Conservation (phyloP, 2,888 invertebrate genomes). For the Monochamus alternatus region DNA sequence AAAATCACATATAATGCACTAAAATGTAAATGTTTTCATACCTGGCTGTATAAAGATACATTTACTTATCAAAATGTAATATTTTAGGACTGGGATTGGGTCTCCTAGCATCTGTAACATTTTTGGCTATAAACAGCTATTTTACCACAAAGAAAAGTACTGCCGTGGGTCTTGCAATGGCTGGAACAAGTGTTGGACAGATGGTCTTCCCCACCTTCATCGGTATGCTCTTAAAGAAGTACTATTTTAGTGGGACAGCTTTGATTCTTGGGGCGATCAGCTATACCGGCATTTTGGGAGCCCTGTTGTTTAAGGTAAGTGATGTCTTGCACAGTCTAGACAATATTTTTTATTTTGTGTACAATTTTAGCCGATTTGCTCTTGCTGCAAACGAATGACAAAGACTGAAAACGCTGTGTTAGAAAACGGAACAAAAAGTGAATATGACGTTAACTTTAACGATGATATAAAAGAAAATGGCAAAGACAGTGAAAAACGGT, state of each 20-base stretch:
- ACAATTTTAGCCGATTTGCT: slow-evolving; percentile 17
- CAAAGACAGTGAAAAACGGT: background rate
- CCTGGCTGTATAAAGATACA: too few species aligned
- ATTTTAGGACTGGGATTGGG: slow-evolving; percentile 79
- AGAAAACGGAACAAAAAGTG: slow-evolving; percentile 22
- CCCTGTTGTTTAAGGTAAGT: slow-evolving; percentile 73
- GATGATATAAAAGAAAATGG: slow-evolving; percentile 15
- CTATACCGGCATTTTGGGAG: slow-evolving; percentile 74
- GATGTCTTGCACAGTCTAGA: slow-evolving; percentile 13
- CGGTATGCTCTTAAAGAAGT: slow-evolving; percentile 77
- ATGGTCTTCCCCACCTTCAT: slow-evolving; percentile 83
- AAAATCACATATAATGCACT: too few species aligned
- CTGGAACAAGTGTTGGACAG: slow-evolving; percentile 84
- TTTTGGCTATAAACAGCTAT: slow-evolving; percentile 82
- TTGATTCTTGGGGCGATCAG: slow-evolving; percentile 78
- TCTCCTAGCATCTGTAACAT: slow-evolving; percentile 80
- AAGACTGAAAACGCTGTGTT: background rate
- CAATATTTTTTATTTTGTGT: background rate
- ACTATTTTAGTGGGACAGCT: slow-evolving; percentile 78
- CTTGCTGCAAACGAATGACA: background rate
- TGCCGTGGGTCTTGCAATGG: slow-evolving; percentile 84
- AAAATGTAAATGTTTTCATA: too few species aligned
- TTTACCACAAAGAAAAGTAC: slow-evolving; percentile 79
- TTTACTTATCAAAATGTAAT: background rate
- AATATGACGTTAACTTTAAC: slow-evolving; percentile 29